Evolutionary conservation across 1,140 invertebrate genomes (phyloP), one percentile per base, ranked within the genome.

Genomic region (Orchestia grillus): DNA sequence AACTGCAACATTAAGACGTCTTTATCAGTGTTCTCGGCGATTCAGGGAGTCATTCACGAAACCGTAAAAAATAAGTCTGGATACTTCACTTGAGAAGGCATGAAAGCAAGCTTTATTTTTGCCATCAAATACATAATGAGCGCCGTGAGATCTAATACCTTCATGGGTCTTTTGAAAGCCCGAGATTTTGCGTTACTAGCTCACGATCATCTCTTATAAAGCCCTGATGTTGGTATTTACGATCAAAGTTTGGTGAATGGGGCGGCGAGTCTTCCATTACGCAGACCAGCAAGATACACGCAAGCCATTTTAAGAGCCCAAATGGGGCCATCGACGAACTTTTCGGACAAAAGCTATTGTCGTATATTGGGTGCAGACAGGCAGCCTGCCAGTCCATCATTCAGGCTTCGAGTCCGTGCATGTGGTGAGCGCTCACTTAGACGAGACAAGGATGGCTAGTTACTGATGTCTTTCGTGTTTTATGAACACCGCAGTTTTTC

Each of bases 191-290:
- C 62, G 62, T 77, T 36, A 77, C 62, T 77, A 77, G 62, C 62
- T 77, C 62, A 77, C 62, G 62, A 77, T 77, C 62, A 36, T 77
- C 62, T 77, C 88, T 90, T 90, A 90, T 90, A 44, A 90, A 44
- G 88, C 88, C 88, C 88, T 90, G 88, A 90, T 90, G 88, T 44
- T 44, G 43, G 88, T 90, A 90, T 90, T 90, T 90, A 90, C 88
- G 88, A 90, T 44, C 88, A 90, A 90, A 90, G 88, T 90, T 42
- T 44, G 88, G n/a, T 90, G 41, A 90, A 90, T 90, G 88, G 88
- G 62, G 43, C 43, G 88, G 43, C 41, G 88, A 90, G 88, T 90
- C 43, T 90, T 41, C 88, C 88, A 90, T 90, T 42, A 90, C 88
- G 88, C 88, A 90, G 41, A 44, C 88, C 88, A 41, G 43, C 88